Evolutionary conservation across 1,140 invertebrate genomes (phyloP).

Genomic region (Bombus pyrosoma): DNA sequence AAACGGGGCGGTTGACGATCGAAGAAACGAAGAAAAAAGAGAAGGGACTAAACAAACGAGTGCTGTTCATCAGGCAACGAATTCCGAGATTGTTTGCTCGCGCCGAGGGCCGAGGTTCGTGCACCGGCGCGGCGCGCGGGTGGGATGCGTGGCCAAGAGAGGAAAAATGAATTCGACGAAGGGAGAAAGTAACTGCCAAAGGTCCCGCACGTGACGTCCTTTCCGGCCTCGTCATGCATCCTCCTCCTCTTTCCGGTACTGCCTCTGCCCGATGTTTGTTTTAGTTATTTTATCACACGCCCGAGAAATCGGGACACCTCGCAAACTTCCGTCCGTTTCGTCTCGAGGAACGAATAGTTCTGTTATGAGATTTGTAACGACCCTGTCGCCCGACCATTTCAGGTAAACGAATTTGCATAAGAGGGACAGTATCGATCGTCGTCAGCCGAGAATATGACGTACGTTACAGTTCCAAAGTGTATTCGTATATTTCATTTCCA

Average conservation of each 20-base stretch:
- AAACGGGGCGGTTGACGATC: background rate
- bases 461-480: background rate
- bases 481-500: background rate
- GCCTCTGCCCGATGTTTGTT: constrained; percentile 76
- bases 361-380: background rate
- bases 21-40: constrained; percentile 4
- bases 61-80: constrained; percentile 75
- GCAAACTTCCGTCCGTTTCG: constrained; percentile 72
- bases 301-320: constrained; percentile 74
- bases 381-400: background rate
- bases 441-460: background rate
- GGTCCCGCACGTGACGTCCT: constrained; percentile 76
- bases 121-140: constrained; percentile 29
- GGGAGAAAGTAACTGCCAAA: constrained; percentile 68
- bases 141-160: constrained; percentile 34
- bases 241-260: constrained; percentile 64
- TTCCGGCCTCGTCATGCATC: constrained; percentile 65
- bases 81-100: constrained; percentile 78
- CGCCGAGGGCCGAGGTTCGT: constrained; percentile 66
- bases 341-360: background rate
- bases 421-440: background rate
- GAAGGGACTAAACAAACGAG: constrained; percentile 75
- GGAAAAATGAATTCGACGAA: constrained; percentile 43
- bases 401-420: background rate
- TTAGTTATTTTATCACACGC: constrained; percentile 81